A percentile compares a stretch with the other conserved stretches of the same genome.
Evolutionary conservation across 2,113 vertebrate genomes (phyloP).

Genomic region (Sebastes schlegelii): DNA sequence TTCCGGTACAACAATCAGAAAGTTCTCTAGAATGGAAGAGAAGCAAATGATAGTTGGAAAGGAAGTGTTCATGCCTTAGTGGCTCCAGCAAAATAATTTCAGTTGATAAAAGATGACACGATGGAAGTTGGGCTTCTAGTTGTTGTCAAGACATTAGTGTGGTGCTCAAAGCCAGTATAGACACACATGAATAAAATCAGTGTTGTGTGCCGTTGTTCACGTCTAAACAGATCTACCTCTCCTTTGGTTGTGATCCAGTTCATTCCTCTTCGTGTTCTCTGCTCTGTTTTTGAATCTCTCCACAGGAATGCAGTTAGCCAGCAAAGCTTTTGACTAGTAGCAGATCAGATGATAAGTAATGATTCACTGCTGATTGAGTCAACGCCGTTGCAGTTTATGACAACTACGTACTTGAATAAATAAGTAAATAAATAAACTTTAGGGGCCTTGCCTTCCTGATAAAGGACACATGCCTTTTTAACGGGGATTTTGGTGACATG

Average conservation of each 20-base stretch:
- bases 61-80: neutral
- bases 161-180: neutral
- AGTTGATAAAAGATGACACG: too few relatives aligned
- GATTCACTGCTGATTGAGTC: neutral
- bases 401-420: neutral
- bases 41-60: neutral
- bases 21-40: neutral
- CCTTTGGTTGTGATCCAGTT: neutral
- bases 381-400: neutral
- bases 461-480: neutral
- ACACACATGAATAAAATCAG: neutral
- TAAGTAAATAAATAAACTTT: too few relatives aligned
- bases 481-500: neutral
- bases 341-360: conserved; percentile 15
- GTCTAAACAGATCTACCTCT: neutral
- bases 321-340: conserved; percentile 1
- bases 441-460: neutral
- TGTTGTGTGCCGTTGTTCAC: neutral
- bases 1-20: neutral
- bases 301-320: conserved; percentile 27
- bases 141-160: neutral
- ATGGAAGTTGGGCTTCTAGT: neutral
- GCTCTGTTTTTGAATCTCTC: neutral
- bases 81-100: too few relatives aligned
- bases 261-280: neutral